Conservation (phyloP, 2,113 vertebrate species). For the Hystrix cristata region DNA sequence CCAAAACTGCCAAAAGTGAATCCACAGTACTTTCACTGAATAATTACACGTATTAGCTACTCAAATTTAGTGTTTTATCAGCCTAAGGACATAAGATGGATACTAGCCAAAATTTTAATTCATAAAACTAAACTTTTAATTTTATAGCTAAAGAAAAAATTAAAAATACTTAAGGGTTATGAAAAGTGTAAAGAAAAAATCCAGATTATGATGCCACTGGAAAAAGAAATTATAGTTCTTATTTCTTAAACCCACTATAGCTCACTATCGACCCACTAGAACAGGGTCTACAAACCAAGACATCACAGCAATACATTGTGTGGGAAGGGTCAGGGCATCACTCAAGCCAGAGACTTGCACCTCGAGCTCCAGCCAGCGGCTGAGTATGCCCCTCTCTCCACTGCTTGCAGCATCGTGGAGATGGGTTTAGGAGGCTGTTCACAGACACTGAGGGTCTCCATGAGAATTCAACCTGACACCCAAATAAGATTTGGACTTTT, state of each 20-base stretch:
- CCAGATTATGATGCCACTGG: slow-evolving; percentile 22
- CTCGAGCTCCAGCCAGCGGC: background rate
- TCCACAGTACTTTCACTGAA: slow-evolving; percentile 61
- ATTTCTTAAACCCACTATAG: slow-evolving; percentile 63
- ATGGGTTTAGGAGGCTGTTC: slow-evolving; percentile 46
- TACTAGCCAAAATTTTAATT: slow-evolving; percentile 69
- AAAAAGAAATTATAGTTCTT: slow-evolving; percentile 58
- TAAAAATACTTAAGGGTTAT: slow-evolving; percentile 46
- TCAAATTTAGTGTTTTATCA: slow-evolving; percentile 56
- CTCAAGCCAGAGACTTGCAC: slow-evolving; percentile 12
- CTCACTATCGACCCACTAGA: background rate
- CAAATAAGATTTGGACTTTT: slow-evolving; percentile 61
- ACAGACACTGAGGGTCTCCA: slow-evolving; percentile 63
- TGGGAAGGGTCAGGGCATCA: slow-evolving; percentile 6
- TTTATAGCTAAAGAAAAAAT: slow-evolving; percentile 46
- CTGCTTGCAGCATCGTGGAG: slow-evolving; percentile 36
- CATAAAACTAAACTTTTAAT: slow-evolving; percentile 67
- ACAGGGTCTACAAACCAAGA: slow-evolving; percentile 56
- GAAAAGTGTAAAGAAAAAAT: slow-evolving; percentile 49
- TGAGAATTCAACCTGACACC: slow-evolving; percentile 46
- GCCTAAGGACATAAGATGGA: slow-evolving; percentile 47
- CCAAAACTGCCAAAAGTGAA: slow-evolving; percentile 61
- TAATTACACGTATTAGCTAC: slow-evolving; percentile 40
- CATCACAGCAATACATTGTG: slow-evolving; percentile 1
- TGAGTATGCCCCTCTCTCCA: background rate